Conservation (phyloP, 35 echinoderm and acorn worm species). For the Apostichopus japonicus region DNA sequence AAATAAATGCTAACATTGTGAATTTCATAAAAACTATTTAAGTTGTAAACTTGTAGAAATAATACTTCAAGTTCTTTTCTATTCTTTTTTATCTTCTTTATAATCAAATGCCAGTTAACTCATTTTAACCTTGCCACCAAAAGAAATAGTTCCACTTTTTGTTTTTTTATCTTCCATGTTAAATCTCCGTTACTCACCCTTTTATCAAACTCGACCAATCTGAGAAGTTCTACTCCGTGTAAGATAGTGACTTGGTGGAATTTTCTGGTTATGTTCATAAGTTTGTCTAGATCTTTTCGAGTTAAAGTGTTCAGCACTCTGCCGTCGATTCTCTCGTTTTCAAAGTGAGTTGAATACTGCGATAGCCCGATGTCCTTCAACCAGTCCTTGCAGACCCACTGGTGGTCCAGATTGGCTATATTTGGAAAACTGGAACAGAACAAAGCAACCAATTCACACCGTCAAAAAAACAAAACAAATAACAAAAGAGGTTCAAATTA, state of each 20-base stretch:
- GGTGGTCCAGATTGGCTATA: conserved; percentile 83
- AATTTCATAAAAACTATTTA: no score
- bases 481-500: no score
- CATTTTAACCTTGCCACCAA: no score
- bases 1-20: no score
- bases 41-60: no score
- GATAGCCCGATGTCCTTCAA: conserved; percentile 76
- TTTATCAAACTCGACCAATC: conserved; percentile 91
- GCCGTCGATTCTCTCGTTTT: conserved; percentile 84
- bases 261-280: conserved; percentile 79
- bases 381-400: conserved; percentile 90
- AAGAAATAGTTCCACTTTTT: no score
- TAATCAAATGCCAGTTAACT: no score
- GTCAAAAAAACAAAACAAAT: no score
- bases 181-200: conserved; percentile 50
- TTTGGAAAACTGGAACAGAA: conserved; percentile 51
- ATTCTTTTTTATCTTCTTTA: no score
- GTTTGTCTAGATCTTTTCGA: conserved; percentile 94
- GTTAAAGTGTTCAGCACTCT: conserved; percentile 86
- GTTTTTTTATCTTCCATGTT: no score
- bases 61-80: no score
- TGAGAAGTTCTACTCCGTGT: conserved; percentile 89
- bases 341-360: conserved; percentile 84
- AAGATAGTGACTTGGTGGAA: conserved; percentile 94
- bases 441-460: no score